These are phyloP conservation scores for Melanargia galathea DNA, from an alignment of 2,888 invertebrate species.

Conservation along the genomic window DNA sequence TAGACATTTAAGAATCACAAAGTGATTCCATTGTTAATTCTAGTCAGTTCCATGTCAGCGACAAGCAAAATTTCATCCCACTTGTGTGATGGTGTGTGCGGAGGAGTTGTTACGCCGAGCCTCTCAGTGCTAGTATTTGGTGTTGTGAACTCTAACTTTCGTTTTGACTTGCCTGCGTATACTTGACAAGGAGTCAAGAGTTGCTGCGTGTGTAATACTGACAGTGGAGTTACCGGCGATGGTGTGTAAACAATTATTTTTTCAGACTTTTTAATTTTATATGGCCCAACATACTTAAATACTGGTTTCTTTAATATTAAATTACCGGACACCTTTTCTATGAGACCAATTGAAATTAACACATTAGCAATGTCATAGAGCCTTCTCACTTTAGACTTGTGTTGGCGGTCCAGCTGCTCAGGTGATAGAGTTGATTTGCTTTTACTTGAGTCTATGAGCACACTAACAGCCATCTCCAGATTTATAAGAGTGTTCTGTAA, in stretches of 20 bases:
- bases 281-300: slow-evolving; percentile 84
- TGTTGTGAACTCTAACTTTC: slow-evolving; percentile 75
- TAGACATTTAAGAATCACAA: slow-evolving; percentile 56
- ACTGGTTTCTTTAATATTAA: slow-evolving; percentile 85
- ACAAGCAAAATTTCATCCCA: slow-evolving; percentile 82
- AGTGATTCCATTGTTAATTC: slow-evolving; percentile 75
- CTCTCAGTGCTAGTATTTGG: slow-evolving; percentile 65
- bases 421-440: slow-evolving; percentile 78
- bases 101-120: slow-evolving; percentile 68
- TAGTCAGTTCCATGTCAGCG: slow-evolving; percentile 82
- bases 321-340: slow-evolving; percentile 85
- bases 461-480: slow-evolving; percentile 85
- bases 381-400: slow-evolving; percentile 86
- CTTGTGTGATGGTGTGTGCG: slow-evolving; percentile 76
- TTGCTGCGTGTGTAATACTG: slow-evolving; percentile 56
- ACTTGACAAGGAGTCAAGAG: slow-evolving; percentile 60
- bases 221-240: slow-evolving; percentile 70
- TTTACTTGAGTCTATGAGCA: slow-evolving; percentile 80
- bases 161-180: slow-evolving; percentile 69
- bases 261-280: slow-evolving; percentile 65
- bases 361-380: slow-evolving; percentile 91
- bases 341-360: slow-evolving; percentile 87
- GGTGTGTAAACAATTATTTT: slow-evolving; percentile 55
- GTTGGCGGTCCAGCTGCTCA: slow-evolving; percentile 78
- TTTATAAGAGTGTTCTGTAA: slow-evolving; percentile 84